phyloP scores from a whole-genome alignment of 1,140 invertebrate species.

The Nasonia giraulti region DNA sequence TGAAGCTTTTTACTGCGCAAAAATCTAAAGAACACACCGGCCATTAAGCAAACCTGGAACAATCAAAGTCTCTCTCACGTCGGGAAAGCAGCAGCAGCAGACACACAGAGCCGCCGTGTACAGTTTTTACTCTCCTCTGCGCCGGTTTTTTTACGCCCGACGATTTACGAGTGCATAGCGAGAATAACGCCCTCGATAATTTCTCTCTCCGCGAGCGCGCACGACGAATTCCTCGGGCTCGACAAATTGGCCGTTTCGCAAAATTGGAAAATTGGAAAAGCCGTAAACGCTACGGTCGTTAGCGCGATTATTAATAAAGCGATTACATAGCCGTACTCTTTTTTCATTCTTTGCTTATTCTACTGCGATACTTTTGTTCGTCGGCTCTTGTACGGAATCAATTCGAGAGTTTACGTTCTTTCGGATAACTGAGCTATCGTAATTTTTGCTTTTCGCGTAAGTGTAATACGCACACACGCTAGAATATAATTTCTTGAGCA shows the following conservation, averaged over 20 bases:
- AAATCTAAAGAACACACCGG: no score
- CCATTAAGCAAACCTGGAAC: background rate
- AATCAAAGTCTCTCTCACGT: background rate
- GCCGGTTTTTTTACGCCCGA: background rate
- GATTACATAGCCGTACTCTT: background rate
- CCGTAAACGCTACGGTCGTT: background rate
- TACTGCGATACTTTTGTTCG: background rate
- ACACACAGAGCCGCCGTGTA: background rate
- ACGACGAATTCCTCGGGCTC: constrained; percentile 11
- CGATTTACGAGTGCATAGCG: constrained; percentile 16
- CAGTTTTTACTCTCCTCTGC: background rate
- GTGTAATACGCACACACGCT: no score
- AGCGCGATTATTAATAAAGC: constrained; percentile 16
- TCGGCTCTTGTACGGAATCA: no score
- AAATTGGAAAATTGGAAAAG: constrained; percentile 38
- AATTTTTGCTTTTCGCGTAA: no score
- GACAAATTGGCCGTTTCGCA: constrained; percentile 13
- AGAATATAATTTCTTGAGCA: no score
- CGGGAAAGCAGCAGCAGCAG: background rate
- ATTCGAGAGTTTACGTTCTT: no score
- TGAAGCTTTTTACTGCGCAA: no score
- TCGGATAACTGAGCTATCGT: no score
- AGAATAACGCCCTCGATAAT: constrained; percentile 24
- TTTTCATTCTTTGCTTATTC: background rate
- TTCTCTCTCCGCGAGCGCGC: background rate